phyloP scores from a whole-genome alignment of 2,113 vertebrate species.

The Gavia stellata region DNA sequence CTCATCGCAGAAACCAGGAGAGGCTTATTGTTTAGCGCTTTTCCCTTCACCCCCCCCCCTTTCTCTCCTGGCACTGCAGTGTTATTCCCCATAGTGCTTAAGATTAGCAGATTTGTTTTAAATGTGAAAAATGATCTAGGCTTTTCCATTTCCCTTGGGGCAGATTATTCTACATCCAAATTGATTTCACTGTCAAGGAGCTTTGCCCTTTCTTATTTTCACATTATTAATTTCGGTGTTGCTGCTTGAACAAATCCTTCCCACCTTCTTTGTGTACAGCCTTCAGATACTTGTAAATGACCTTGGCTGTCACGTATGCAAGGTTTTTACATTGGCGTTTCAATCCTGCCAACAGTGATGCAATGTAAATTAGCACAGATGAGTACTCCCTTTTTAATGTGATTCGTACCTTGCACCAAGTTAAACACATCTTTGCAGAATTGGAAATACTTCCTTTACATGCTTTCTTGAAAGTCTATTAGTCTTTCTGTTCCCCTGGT shows the following conservation, averaged over 20 bases:
- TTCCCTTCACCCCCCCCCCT: not conserved
- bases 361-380: not conserved
- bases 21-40: not conserved
- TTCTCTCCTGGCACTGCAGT: not conserved
- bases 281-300: not conserved
- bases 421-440: not conserved
- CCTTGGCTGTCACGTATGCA: not conserved
- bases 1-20: not conserved
- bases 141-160: constrained; percentile 3
- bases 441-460: not conserved
- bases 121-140: constrained; percentile 6
- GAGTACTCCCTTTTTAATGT: not conserved
- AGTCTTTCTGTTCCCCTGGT: not conserved
- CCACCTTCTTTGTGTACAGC: not conserved
- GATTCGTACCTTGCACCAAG: not conserved
- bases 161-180: constrained; percentile 25
- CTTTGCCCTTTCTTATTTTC: constrained; percentile 21
- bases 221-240: not conserved
- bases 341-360: not conserved
- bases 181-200: constrained; percentile 44
- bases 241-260: not conserved
- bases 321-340: not conserved
- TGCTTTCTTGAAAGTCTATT: not conserved
- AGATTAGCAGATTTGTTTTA: constrained; percentile 18
- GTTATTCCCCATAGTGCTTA: not conserved